Evolutionary conservation across 2,888 invertebrate species (phyloP), one percentile per base, ranked within the genome.

Genomic region (Aleiodes alternator): DNA sequence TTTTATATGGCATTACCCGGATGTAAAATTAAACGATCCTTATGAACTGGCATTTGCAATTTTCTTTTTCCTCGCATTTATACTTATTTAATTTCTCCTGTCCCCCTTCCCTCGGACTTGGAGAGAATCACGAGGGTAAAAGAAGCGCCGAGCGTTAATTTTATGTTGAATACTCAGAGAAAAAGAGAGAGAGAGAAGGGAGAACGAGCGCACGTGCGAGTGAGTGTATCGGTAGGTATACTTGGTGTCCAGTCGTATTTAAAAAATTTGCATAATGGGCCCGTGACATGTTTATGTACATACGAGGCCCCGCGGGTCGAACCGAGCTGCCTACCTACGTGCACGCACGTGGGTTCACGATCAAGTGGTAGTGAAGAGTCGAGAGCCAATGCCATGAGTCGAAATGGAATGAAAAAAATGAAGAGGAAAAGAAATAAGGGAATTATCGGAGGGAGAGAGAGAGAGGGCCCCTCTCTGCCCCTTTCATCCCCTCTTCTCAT

Each of bases 211-310:
- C 55, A 48, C 64, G 74, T 50, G 66, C 69, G 73, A 50, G 74
- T 68, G 34, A 64, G 43, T 64, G 14, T 64, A 64, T 43, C 76
- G 72, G 76, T 66, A 80, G 84, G 57, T 84, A 87, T 87, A 85
- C 43, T 64, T 23, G 14, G 64, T 85, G 84, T 86, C 84, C 82
- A 84, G 84, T 84, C 87, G 87, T 86, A 87, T 87, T 87, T 86
- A 87, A 87, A 88, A 79, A 88, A 87, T 87, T 87, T 87, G 87
- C 88, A 88, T 88, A 88, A 88, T 87, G 87, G 86, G 82, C 83
- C 79, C 81, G 83, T 85, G 87, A 87, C 87, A 87, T 88, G 88
- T 88, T 88, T 88, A 87, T 88, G 88, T 85, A 87, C 85, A 86
- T 84, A 84, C 81, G 55, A 71, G 64, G 64, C 61, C 43, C 69